Evolutionary conservation across 2,888 invertebrate genomes (phyloP).

Genomic region (Apomyelois bistriatella): DNA sequence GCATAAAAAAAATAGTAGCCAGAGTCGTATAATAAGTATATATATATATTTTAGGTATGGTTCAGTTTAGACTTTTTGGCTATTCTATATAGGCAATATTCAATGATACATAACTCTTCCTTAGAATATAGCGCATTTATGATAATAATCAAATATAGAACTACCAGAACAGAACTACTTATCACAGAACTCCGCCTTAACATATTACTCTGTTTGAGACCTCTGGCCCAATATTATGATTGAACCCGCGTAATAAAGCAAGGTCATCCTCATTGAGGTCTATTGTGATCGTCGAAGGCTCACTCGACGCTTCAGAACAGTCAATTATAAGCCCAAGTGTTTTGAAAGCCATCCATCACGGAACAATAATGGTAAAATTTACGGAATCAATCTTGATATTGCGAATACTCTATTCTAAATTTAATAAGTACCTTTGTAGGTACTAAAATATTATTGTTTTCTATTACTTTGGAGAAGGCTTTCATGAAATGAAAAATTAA

Average conservation of each 20-base stretch:
- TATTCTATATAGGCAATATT: too few species aligned
- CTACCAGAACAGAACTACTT: neutral
- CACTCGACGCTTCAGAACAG: conserved; percentile 42
- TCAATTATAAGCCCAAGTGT: conserved; percentile 45
- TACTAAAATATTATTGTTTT: neutral
- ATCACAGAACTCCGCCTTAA: neutral
- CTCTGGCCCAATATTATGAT: conserved; percentile 70
- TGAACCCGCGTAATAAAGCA: conserved; percentile 58
- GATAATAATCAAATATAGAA: neutral
- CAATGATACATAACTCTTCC: too few species aligned
- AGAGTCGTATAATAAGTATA: too few species aligned
- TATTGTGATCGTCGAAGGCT: conserved; percentile 45
- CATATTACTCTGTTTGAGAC: conserved; percentile 26
- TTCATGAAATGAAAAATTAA: neutral
- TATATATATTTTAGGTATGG: too few species aligned
- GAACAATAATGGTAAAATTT: conserved; percentile 33
- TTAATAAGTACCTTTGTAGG: neutral
- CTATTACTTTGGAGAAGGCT: neutral
- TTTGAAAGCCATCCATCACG: conserved; percentile 46
- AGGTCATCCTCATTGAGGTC: conserved; percentile 56
- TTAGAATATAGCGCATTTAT: too few species aligned
- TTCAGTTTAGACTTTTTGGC: too few species aligned
- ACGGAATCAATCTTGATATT: conserved; percentile 24
- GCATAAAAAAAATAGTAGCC: too few species aligned
- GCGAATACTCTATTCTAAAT: conserved; percentile 11